A percentile compares a stretch with the other conserved stretches of the same genome.
Conservation (phyloP, 2,797 vertebrate genomes). For the Malurus splendens region DNA sequence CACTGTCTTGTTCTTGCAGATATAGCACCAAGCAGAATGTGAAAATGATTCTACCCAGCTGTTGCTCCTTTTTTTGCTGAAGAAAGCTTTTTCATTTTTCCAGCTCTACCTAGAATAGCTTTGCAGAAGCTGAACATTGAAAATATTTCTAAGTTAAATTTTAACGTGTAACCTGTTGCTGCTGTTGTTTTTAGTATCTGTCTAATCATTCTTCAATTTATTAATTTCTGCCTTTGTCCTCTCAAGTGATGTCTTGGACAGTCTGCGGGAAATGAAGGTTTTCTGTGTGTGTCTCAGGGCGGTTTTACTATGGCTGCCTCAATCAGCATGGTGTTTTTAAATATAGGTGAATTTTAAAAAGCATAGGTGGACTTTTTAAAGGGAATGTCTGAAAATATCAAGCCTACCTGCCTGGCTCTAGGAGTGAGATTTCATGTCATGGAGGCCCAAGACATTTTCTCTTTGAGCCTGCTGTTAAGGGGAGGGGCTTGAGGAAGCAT, state of each 20-base stretch:
- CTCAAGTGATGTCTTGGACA: background rate
- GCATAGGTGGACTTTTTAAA: background rate
- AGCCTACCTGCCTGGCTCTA: background rate
- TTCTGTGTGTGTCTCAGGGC: background rate
- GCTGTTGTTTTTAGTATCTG: background rate
- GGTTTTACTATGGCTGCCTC: background rate
- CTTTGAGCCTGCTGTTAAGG: background rate
- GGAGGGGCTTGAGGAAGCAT: background rate
- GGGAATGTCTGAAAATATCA: background rate
- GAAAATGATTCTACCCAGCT: background rate
- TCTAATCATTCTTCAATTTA: background rate
- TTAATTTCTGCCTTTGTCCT: rapidly evolving
- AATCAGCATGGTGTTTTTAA: background rate
- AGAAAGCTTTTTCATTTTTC: background rate
- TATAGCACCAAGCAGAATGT: conserved; percentile 7
- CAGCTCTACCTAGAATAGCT: background rate
- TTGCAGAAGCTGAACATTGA: background rate
- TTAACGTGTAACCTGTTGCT: background rate
- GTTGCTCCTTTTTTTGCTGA: conserved; percentile 2
- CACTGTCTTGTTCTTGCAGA: conserved; percentile 11
- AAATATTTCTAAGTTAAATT: background rate
- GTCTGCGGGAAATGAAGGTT: background rate
- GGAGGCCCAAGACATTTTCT: background rate
- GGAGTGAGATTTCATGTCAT: background rate
- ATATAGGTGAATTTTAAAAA: background rate